Conservation (phyloP, 2,113 vertebrate genomes). For the Oreocharis arfaki region DNA sequence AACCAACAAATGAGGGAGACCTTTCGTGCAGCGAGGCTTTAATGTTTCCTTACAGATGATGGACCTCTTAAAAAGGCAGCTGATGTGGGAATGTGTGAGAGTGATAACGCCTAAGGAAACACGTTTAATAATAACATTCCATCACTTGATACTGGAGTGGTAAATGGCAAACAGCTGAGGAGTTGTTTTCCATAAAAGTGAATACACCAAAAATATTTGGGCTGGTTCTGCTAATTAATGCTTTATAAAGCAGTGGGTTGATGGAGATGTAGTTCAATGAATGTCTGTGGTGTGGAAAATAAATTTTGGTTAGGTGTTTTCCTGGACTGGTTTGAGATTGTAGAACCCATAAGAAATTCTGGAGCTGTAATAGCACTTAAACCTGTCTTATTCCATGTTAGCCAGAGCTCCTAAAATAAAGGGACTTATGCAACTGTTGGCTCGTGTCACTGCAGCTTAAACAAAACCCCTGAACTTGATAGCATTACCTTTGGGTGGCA, state of each 20-base stretch:
- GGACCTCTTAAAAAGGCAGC: not conserved
- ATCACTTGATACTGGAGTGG: not conserved
- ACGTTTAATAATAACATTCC: not conserved
- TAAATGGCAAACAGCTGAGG: not conserved
- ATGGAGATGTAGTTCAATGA: not conserved
- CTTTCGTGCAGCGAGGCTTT: not conserved
- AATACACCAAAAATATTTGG: not conserved
- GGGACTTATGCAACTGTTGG: not conserved
- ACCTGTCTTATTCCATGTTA: not conserved
- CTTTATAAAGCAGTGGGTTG: not conserved
- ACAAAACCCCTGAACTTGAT: not conserved
- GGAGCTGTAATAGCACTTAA: not conserved
- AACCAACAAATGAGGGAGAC: not conserved
- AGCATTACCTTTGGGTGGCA: not conserved
- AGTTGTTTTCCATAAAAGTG: not conserved
- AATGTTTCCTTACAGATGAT: not conserved
- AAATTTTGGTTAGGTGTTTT: not conserved
- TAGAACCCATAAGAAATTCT: not conserved
- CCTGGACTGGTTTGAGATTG: not conserved
- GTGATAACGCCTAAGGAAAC: not conserved
- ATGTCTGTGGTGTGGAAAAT: not conserved
- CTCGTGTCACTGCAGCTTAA: not conserved
- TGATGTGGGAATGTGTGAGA: not conserved
- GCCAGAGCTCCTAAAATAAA: not conserved
- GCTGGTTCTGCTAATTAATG: not conserved